Evolutionary conservation across 92 coral and sea anemone species (phyloP), one percentile per base, ranked within the genome.

Genomic region (Muricea muricata): DNA sequence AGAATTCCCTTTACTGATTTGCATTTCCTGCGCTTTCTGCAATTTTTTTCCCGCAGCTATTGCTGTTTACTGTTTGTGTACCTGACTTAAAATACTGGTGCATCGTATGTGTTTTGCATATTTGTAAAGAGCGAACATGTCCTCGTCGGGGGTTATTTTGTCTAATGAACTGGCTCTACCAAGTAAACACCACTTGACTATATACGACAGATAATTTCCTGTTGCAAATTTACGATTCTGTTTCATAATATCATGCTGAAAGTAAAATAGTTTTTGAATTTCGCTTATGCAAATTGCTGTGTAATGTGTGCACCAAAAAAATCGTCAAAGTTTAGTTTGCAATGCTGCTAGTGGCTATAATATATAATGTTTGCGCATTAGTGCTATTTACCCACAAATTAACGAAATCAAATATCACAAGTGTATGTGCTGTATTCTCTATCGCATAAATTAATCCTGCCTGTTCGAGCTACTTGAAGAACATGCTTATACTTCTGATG

Each of bases 101-200:
- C n/a, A 63, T 63, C 13, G 39, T 39, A 63, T 18, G 70, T 9
- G 15, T 28, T 63, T 14, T 0, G 4, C 13, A 9, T 63, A 39
- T 24, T 63, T 52, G 20, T 25, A 9, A 1, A 3, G 28, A 18
- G 34, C 18, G 70, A 29, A 28, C 4, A 32, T 26, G 13, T 1
- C 2, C 70, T 30, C 70, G 30, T 63, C 70, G 21, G 70, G 70
- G 70, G 70, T 35, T 63, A 63, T 63, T 30, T 28, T 63, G 35
- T 63, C 39, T 63, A 32, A 29, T 25, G 6, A n/a, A n/a, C 11
- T 32, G 37, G 10, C 70, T 63, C 35, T 1, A 21, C 37, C n/a
- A 63, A 25, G 70, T 15, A 57, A 57, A 57, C 31, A 32, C 30
- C 65, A 57, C 65, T 28, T 63, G 70, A 26, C 8, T 28, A 1